These are phyloP conservation scores for Drosophila stalkeri DNA, from an alignment of 2,888 invertebrate species.

Conservation along the genomic window DNA sequence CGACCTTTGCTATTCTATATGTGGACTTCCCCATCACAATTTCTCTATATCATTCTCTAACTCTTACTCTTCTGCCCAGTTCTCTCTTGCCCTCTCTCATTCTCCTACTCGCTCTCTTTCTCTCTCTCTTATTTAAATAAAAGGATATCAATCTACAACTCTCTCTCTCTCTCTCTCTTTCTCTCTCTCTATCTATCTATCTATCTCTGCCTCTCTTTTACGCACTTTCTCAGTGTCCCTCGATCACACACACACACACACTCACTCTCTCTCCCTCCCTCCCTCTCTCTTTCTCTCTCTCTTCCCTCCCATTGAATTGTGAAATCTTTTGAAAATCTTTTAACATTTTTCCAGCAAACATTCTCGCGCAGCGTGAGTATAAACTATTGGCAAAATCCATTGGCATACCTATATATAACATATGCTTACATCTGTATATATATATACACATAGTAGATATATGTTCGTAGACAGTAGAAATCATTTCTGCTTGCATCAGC, in stretches of 20 bases:
- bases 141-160: too few relatives aligned
- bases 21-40: too few relatives aligned
- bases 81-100: neutral
- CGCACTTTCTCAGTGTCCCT: neutral
- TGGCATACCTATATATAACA: slow-evolving; percentile 9
- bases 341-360: slow-evolving; percentile 77
- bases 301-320: slow-evolving; percentile 29
- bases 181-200: neutral
- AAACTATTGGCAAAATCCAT: slow-evolving; percentile 23
- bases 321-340: slow-evolving; percentile 63
- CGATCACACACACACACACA: neutral
- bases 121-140: too few relatives aligned
- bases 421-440: neutral
- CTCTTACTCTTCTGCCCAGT: too few relatives aligned
- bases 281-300: neutral
- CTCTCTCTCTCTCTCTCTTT: neutral
- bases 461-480: slow-evolving; percentile 5
- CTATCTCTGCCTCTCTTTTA: neutral
- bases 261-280: neutral
- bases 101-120: too few relatives aligned
- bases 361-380: slow-evolving; percentile 78
- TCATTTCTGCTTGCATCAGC: slow-evolving; percentile 7
- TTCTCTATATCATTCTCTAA: too few relatives aligned
- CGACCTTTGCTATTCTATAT: too few relatives aligned
- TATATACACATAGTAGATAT: slow-evolving; percentile 1